Base-by-base conservation (phyloP, 2,113 vertebrate species). In the Hystrix cristata region DNA sequence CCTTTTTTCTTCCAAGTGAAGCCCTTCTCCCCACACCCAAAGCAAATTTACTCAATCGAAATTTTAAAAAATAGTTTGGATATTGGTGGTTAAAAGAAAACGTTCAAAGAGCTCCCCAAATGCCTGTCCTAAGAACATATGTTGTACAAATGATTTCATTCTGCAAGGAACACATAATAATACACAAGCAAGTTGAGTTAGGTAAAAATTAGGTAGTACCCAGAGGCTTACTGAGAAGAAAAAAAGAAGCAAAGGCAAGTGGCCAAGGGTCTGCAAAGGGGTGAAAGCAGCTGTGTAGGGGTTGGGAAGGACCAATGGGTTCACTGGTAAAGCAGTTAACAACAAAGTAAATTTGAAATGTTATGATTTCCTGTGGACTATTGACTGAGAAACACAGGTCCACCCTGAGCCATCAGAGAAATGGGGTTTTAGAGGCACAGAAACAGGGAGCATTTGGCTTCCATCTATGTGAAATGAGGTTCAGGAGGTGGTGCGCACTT, bases 81-180 rank as follows among this genome's bases (percentile, higher is more conserved):
- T 81, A 51, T 21, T 71, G 94, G 76, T 43, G 23, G 53, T 85
- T 69, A 25, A 93, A 88, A 90, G 57, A 82, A 82, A 55, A 65
- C 38, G 53, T 76, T 86, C 46, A 46, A 90, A 76, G 23, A 43
- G 57, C 67, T 79, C 34, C n/a, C 12, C 15, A 85, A 90, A 53
- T 62, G 43, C 34, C 80, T 57, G 48, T 3, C 38, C 23, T 78
- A 55, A 90, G 48, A 59, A 71, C 2, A 29, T 13, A 84, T 1
- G 25, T 59, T 46, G 31, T 18, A 29, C 0, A 19, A 2, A 11
- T 27, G 7, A 31, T 91, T 79, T 89, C 72, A 74, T 51, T 86
- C 34, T 25, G 55, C 80, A 80, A n/a, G 59, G 29, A 69, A 74
- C 7, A 15, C 23, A 78, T 51, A 71, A 11, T n/a, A 46, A 38